These are phyloP conservation scores for Bathynomus jamesi DNA, from an alignment of 1,140 invertebrate genomes.

Conservation along the genomic window DNA sequence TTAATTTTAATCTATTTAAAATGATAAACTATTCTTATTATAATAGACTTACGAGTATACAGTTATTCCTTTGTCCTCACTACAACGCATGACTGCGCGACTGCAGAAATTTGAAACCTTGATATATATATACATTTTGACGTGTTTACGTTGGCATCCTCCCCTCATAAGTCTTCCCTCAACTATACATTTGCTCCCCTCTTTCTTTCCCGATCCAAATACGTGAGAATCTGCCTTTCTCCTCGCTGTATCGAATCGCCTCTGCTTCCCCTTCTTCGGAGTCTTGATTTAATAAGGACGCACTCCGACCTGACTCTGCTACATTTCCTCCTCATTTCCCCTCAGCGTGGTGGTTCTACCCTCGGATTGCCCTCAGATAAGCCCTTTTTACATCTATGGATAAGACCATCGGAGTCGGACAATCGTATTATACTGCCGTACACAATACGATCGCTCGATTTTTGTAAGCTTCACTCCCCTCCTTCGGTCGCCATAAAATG, in stretches of 20 bases:
- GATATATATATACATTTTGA: not conserved
- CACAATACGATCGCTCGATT: not conserved
- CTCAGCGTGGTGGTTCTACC: not conserved
- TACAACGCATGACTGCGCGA: too few relatives aligned
- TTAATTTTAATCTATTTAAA: not conserved
- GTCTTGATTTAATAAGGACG: not conserved
- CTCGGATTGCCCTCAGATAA: not conserved
- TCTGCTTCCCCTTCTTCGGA: not conserved
- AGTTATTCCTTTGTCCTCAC: not conserved
- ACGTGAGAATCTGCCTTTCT: not conserved
- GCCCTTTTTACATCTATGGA: not conserved
- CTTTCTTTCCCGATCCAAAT: not conserved
- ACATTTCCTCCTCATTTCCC: constrained; percentile 1
- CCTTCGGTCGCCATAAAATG: not conserved
- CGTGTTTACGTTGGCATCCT: not conserved
- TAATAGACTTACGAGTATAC: not conserved
- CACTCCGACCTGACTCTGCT: not conserved
- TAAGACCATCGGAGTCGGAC: not conserved
- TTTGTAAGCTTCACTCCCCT: not conserved
- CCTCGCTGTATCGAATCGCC: not conserved
- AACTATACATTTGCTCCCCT: not conserved
- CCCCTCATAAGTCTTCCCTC: not conserved
- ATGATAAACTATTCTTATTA: not conserved
- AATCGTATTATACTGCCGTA: not conserved
- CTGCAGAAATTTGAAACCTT: too few relatives aligned